Base-by-base conservation (phyloP, 2,113 vertebrate genomes). In the Epinephelus moara region DNA sequence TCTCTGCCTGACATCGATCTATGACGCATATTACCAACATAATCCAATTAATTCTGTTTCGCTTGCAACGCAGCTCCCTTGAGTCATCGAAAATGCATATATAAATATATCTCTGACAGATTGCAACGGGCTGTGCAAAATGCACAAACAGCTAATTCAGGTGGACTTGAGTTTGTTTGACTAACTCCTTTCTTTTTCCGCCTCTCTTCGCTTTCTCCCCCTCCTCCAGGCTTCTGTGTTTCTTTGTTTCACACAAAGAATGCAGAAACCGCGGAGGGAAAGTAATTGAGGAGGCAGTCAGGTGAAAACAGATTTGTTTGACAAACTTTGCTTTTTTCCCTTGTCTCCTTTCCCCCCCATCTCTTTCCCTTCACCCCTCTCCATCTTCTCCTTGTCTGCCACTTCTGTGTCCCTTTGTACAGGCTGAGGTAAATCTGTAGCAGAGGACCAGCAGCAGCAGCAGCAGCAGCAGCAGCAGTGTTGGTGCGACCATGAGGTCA, bases 401-500 rank as follows among this genome's bases (percentile, higher is more conserved):
- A 18, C 82, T 19, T 85, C 63, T 77, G 25, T 85, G 37, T 85
- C 55, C 73, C 23, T 79, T 30, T 55, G 89, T 91, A 75, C 96
- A 99, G 98, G 96, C 96, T 97, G 96, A 97, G 96, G 93, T 97
- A 93, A 94, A 96, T 94, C 95, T 95, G 94, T 96, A 95, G 94
- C 95, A 95, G 94, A 95, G 95, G 95, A 95, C 91, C 92, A 91
- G 85, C 91, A 89, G 91, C 88, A 85, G 71, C 85, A 85, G 71
- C 85, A 56, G 59, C 68, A 60, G 95, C 85, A 75, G 81, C 85
- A 60, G 90, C 85, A 73, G 88, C 91, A 95, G 96, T 91, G 96
- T 91, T 88, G 91, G 81, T 85, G 97, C 96, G 97, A 98, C 97
- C 97, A 99, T 99, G 98, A 98, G 97, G 96, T 96, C 97, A 95